Base-by-base conservation (phyloP, 2,797 vertebrate genomes). In the Sebastes reedi region DNA sequence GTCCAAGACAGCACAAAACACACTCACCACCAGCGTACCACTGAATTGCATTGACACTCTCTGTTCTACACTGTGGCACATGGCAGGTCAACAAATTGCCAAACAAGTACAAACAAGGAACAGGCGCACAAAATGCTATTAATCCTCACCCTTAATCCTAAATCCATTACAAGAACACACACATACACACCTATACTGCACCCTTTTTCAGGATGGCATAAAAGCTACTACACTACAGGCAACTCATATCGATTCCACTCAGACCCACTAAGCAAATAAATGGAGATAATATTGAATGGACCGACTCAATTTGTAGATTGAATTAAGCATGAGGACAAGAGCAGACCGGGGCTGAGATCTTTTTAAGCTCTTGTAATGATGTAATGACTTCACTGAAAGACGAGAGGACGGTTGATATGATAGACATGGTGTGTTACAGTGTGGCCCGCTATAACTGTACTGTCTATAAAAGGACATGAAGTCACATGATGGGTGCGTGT, bases 231-330 rank as follows among this genome's bases (percentile, higher is more conserved):
- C 67, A 24, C 42, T 27, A 42, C 75, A 69, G 18, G 58, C 20
- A 27, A 70, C 50, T 64, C 29, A 4, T 25, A 86, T 81, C 65
- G 83, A 90, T 87, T 84, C 69, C 88, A 72, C 82, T 88, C 78
- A 85, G 71, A 73, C 59, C 55, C 78, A 75, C 77, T 66, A 70
- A 86, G 62, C 80, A 67, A 81, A 88, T 85, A 82, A 85, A 86
- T 83, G 52, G 66, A 86, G 65, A 79, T 80, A 76, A 89, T 83
- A 81, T 72, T 89, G 82, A 92, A 91, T 67, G 68, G n/a, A 78
- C 75, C 1, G 68, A 90, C 85, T 92, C 80, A 79, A 89, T 93
- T 74, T 89, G 50, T 79, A 87, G 84, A 93, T 83, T 87, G 59
- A 82, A 92, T 93, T 89, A 91, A 81, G 85, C 56, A 67, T 20